Conservation (phyloP, 2,113 vertebrate species). For the Ornithorhynchus anatinus region DNA sequence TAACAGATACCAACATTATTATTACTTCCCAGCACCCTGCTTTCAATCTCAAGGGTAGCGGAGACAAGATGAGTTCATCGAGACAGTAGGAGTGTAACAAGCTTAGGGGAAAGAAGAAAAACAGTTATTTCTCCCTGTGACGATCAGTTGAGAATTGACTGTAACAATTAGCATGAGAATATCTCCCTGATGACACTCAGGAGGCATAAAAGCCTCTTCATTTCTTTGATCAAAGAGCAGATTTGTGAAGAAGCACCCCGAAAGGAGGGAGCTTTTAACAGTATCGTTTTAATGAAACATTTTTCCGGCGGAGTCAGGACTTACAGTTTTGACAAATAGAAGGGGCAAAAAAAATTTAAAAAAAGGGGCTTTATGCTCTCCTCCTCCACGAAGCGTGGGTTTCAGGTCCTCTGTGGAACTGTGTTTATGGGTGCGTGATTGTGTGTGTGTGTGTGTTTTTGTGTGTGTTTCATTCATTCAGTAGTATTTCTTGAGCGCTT, state of each 20-base stretch:
- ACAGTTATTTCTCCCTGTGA: constrained; percentile 37
- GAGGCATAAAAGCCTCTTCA: constrained; percentile 61
- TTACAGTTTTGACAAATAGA: constrained; percentile 27
- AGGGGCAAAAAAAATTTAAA: neutral
- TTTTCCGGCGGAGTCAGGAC: constrained; percentile 48
- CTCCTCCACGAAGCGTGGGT: too few relatives aligned
- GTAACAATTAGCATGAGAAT: constrained; percentile 73
- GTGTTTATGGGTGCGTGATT: too few relatives aligned
- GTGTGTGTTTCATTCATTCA: too few relatives aligned
- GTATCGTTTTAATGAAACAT: constrained; percentile 64
- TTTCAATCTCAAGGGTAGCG: constrained; percentile 16
- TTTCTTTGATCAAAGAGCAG: constrained; percentile 68
- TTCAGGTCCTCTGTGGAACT: too few relatives aligned
- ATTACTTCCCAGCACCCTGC: too few relatives aligned
- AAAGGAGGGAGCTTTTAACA: constrained; percentile 47
- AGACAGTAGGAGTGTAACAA: constrained; percentile 32
- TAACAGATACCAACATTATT: too few relatives aligned
- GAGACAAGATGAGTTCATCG: constrained; percentile 45
- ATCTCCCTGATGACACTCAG: constrained; percentile 71
- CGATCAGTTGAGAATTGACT: constrained; percentile 64
- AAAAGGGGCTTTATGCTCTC: neutral
- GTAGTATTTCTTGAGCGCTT: too few relatives aligned
- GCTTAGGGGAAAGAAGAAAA: constrained; percentile 38
- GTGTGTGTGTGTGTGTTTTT: too few relatives aligned
- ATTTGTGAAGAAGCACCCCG: constrained; percentile 66